These are phyloP conservation scores for Drosophila sordidula DNA, from an alignment of 2,888 invertebrate species.

Conservation along the genomic window DNA sequence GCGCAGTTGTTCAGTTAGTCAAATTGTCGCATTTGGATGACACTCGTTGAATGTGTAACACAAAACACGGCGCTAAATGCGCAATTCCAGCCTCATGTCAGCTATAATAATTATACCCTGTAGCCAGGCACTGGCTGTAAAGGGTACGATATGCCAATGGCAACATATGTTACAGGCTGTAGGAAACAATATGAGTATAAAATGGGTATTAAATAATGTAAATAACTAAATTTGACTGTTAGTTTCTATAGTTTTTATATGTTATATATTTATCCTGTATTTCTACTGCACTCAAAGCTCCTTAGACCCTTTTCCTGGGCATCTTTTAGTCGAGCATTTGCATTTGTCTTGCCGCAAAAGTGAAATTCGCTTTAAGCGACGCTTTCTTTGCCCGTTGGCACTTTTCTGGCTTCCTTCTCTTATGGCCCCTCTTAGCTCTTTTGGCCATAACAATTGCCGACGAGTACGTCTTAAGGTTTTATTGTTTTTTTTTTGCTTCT, in stretches of 20 bases:
- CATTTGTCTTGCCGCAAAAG: constrained; percentile 53
- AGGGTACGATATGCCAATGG: not conserved
- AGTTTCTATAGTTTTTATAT: no score
- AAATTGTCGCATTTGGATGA: constrained; percentile 65
- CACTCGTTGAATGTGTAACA: constrained; percentile 44
- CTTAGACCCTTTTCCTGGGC: not conserved
- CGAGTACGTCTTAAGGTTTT: constrained; percentile 46
- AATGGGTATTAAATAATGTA: no score
- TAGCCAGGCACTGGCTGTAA: not conserved
- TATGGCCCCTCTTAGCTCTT: constrained; percentile 15
- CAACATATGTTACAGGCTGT: not conserved
- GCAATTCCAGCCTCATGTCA: constrained; percentile 20
- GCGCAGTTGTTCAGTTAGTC: constrained; percentile 32
- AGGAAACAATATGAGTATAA: not conserved
- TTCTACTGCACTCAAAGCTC: no score
- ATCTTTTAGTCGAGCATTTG: constrained; percentile 8
- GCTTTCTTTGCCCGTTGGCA: constrained; percentile 53
- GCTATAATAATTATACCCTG: constrained; percentile 28
- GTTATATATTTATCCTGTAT: no score
- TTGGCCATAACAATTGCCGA: constrained; percentile 38
- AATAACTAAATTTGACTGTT: no score
- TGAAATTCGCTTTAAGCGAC: constrained; percentile 67
- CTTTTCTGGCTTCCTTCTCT: constrained; percentile 71
- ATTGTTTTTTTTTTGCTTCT: constrained; percentile 14
- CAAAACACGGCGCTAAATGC: constrained; percentile 31